Evolutionary conservation across 2,888 invertebrate genomes (phyloP).

Genomic region (Stenchaetothrips biformis): DNA sequence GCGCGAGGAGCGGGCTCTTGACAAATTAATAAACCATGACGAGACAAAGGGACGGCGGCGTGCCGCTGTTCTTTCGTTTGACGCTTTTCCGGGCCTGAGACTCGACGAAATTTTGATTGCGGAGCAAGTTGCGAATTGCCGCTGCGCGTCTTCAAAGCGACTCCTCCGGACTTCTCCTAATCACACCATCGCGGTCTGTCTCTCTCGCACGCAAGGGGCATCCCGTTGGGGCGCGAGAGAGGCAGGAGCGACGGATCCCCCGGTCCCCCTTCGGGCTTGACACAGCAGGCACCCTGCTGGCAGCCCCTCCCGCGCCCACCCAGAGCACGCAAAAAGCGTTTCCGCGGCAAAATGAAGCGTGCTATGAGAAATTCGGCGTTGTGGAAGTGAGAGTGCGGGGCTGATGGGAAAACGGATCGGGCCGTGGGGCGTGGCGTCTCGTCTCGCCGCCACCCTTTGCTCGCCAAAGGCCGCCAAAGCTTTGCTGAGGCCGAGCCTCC

Average conservation of each 20-base stretch:
- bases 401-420: not conserved
- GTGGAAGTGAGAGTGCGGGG: not conserved
- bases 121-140: not conserved
- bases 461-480: not conserved
- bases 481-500: not conserved
- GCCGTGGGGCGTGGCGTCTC: not conserved
- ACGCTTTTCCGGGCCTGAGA: not conserved
- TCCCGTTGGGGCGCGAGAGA: too few species aligned
- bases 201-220: too few species aligned
- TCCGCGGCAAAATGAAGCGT: constrained; percentile 5
- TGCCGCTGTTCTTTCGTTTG: not conserved
- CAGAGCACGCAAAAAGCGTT: not conserved
- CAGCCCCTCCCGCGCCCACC: not conserved
- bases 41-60: not conserved
- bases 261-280: not conserved
- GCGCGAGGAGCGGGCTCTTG: not conserved
- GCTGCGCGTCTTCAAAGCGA: not conserved
- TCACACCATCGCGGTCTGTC: too few species aligned
- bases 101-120: not conserved
- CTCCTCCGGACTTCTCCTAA: too few species aligned
- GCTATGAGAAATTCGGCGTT: constrained; percentile 1
- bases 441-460: not conserved
- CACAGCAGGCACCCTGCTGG: not conserved
- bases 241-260: not conserved
- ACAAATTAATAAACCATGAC: constrained; percentile 12